Conservation (phyloP, 2,888 invertebrate genomes). For the Serripes groenlandicus region DNA sequence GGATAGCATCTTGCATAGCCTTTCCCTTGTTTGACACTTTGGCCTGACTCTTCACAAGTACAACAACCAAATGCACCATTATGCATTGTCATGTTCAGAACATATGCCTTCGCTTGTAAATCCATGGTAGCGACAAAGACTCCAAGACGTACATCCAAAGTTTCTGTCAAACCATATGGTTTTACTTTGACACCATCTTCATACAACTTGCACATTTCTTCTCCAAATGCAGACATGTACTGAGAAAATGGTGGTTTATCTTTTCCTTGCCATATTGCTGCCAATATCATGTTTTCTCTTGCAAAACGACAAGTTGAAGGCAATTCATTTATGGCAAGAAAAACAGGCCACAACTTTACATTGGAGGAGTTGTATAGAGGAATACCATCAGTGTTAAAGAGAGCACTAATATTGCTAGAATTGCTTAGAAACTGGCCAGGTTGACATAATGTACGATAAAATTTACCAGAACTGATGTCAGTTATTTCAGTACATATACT, state of each 20-base stretch:
- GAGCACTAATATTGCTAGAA: not conserved
- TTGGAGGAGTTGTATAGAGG: not conserved
- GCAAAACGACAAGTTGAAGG: not conserved
- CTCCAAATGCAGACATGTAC: not conserved
- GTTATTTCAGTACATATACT: no score
- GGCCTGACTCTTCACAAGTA: not conserved
- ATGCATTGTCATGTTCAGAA: not conserved
- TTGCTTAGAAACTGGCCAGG: not conserved
- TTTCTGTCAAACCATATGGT: not conserved
- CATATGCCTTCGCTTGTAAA: not conserved
- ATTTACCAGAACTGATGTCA: not conserved
- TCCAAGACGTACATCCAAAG: not conserved
- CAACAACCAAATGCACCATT: not conserved
- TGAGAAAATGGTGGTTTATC: not conserved
- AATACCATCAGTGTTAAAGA: not conserved
- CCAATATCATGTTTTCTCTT: not conserved
- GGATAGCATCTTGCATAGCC: not conserved
- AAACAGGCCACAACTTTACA: not conserved
- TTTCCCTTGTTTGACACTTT: not conserved
- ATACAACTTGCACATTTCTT: not conserved
- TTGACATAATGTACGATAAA: not conserved
- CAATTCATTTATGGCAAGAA: not conserved
- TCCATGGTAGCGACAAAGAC: not conserved
- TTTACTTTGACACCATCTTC: not conserved
- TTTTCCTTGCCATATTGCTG: not conserved